Base-by-base conservation (phyloP, 2,888 invertebrate species). In the Conus canariensis region DNA sequence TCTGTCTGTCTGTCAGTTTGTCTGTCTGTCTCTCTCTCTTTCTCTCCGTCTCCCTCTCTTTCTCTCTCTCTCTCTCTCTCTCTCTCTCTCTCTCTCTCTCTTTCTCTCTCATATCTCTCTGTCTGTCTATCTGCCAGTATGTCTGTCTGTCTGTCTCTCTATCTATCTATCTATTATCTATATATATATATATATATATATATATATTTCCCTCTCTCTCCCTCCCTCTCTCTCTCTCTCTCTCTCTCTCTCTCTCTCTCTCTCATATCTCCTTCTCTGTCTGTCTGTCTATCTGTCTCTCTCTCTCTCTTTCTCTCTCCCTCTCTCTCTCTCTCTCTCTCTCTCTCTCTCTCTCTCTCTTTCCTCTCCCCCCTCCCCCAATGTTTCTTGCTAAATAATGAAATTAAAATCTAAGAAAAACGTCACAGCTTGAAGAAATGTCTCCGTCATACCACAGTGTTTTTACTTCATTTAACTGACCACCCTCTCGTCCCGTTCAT, bases 281-380 rank as follows among this genome's bases (percentile, higher is more conserved):
- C 67, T 70, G 12, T 70, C 67, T 70, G 12, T 70, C 88, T 88
- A 74, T 88, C 88, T 88, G 56, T 88, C 74, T 74, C 88, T 88
- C 88, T 19, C 67, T 19, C 67, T 19, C 22, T 19, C 0, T 70
- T 8, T 70, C 70, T 88, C 88, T 88, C 88, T 88, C 70, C 7
- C 19, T 70, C 70, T 70, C 70, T 70, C 70, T 70, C 19, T 70
- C 70, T 70, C 70, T 70, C 70, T 70, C 19, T 70, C 70, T 70
- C 70, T 70, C 70, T 70, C 70, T 70, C 19, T 70, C 70, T 70
- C 70, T 70, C 19, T 19, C 70, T 3, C 70, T 22, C 22, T 19
- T 19, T 70, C 67, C 60, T 60, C 60, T 60, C 7, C 8, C 7
- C 8, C 19, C 70, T 70, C 8, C 19, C 70, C 19, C 60, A 9